Base-by-base conservation (phyloP, 2,113 vertebrate species). In the Plecotus auritus region DNA sequence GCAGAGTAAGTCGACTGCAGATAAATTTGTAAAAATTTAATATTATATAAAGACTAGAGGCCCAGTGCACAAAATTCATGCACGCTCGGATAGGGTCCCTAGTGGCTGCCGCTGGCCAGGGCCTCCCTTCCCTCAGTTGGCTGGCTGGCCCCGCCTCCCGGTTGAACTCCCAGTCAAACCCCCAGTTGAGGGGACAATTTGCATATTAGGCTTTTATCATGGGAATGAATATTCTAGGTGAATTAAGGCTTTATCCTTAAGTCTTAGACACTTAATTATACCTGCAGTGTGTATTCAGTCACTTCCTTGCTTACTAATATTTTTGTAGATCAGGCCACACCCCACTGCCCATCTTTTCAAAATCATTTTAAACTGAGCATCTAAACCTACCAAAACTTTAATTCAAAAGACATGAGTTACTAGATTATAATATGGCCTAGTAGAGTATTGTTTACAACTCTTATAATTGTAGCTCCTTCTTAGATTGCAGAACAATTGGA, bases 11-110 rank as follows among this genome's bases (percentile, higher is more conserved):
- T 76, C 37, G 59, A 89, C 7, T 88, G 11, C 16, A 89, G 32
- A 82, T 89, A 72, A 90, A 83, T 93, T 70, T 92, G 35, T 92
- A 90, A 97, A 96, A 92, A 49, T 87, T 83, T 90, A 92, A 64
- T 96, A 64, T 86, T 81, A 72, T 42, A 70, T 20, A 76, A 76
- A 88, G 66, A 61, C 59, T 61, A 61, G 59, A 61, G 59, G 59
- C 23, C 59, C 59, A 9, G 26, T 61, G 23, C 23, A 61, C 56
- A 61, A 61, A 61, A 61, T 28, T 61, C 23, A 5, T 61, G 23
- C 56, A 28, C 9, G 1, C 56, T 5, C 9, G 1, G 59, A 26
- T 28, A 61, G 26, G 1, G 59, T 61, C 9, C 59, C 59, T 61
- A 61, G 23, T 26, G 4, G 10, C 26, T 61, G 59, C 59, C 9